Evolutionary conservation across 2,113 vertebrate genomes (phyloP), one percentile per base, ranked within the genome.

Genomic region (Hiodon alosoides): DNA sequence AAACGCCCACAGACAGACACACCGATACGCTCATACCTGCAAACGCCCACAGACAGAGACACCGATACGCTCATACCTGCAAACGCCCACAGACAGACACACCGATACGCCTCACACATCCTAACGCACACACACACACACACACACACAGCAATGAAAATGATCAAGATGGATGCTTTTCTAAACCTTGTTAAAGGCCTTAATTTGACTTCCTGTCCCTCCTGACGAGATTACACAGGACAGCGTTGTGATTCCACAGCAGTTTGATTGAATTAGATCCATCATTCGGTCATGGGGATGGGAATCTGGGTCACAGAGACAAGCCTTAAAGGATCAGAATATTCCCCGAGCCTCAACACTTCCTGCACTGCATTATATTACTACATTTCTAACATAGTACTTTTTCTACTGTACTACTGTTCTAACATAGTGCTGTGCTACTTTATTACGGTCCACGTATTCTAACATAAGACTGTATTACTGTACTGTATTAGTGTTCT

Each of bases 271-370:
- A 88, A 85, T 89, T 84, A 86, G 80, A 83, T 80, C 80, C 82
- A 84, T 82, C 80, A 64, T 16, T 79, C 79, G 80, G 83, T 82
- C 82, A 82, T 80, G 76, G 78, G 76, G 17, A 58, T 79, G 77
- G 4, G 78, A 87, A 90, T 88, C 76, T 90, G 87, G 87, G 90
- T 89, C 89, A 89, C 69, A 80, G 62, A 79, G 79, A 83, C 71
- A 71, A 80, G 78, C 73, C 84, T 88, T 87, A 90, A 88, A 87
- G 86, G 72, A 78, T 81, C 79, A 82, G 79, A 68, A 62, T 64
- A 51, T 4, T 69, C 50, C 31, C 57, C 31, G 71, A 16, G 16
- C 31, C 31, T 31, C 31, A 31, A 31, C 31, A 1, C 31, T 31
- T 31, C 31, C 31, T 31, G 31, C 31, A 31, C 31, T 31, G 31